Base-by-base conservation (phyloP, 92 coral and sea anemone genomes). In the Actinostola sp. region DNA sequence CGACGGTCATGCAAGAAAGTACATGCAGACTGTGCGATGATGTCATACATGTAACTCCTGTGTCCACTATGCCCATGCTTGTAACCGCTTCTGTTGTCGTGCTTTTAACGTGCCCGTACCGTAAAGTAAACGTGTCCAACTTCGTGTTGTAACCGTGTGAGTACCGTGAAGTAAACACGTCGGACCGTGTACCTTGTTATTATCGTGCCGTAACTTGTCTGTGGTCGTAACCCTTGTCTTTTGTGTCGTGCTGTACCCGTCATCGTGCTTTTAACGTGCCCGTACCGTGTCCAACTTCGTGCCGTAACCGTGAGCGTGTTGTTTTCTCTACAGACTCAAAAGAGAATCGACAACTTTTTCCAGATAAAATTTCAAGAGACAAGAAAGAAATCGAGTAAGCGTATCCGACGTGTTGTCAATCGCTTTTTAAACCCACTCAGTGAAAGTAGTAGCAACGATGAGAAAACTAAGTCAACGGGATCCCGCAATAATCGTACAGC, bases 11-110 rank as follows among this genome's bases (percentile, higher is more conserved):
- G 75, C 77, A 75, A 29, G 45, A 65, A 90, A 88, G 17, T 35
- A 57, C 71, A 61, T 57, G 85, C 77, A 69, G 76, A 72, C 81
- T 88, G 96, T 90, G 96, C 96, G 96, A 90, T 90, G 73, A 65
- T 73, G 80, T 72, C 90, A 67, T 61, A 86, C 83, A 86, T 34
- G 28, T 66, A 32, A 33, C 11, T 7, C 53, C 41, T 25, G 15
- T 51, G 41, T 23, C 16, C 30, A 25, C 41, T 70, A n/a, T n/a
- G n/a, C n/a, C n/a, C n/a, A n/a, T n/a, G n/a, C n/a, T n/a, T n/a
- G n/a, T n/a, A n/a, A n/a, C n/a, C n/a, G 33, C 13, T 20, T 16
- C 17, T 45, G 72, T 5, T 39, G 72, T 67, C 42, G 15, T 65
- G 26, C 31, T 41, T 21, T 23, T 30, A 16, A 4, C 42, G 42